phyloP scores from a whole-genome alignment of 2,797 vertebrate genomes.

The Hybognathus amarus region DNA sequence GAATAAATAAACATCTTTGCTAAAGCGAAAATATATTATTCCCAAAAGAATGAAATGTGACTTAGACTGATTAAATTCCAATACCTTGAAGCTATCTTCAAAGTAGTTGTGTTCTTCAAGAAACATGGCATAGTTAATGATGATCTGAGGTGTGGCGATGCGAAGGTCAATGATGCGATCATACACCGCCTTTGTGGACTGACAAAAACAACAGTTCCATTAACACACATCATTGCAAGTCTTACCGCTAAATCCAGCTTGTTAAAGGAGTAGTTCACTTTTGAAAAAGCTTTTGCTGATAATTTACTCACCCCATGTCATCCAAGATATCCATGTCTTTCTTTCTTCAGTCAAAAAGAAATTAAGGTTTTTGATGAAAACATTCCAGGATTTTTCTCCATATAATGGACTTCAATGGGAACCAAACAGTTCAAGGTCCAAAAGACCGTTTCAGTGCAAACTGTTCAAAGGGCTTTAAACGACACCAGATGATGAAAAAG shows the following conservation, averaged over 20 bases:
- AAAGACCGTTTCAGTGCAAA: too few species aligned
- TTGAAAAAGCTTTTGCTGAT: too few species aligned
- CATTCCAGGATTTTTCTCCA: too few species aligned
- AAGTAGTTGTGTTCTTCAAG: constrained; percentile 95
- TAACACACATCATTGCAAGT: not conserved
- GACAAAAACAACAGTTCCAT: constrained; percentile 28
- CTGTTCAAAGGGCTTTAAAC: too few species aligned
- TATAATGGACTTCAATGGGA: too few species aligned
- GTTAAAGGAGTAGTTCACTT: too few species aligned
- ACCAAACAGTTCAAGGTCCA: too few species aligned
- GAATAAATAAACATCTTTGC: not conserved
- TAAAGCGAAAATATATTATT: not conserved
- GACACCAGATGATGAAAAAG: too few species aligned
- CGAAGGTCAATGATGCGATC: constrained; percentile 95
- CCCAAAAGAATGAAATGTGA: not conserved
- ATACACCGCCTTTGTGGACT: constrained; percentile 95
- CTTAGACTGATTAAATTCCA: not conserved
- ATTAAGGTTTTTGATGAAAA: too few species aligned
- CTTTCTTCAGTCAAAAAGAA: too few species aligned
- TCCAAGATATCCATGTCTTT: too few species aligned
- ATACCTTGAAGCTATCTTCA: constrained; percentile 95
- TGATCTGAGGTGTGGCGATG: constrained; percentile 93
- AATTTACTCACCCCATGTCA: too few species aligned
- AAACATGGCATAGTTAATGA: constrained; percentile 96
- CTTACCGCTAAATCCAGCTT: not conserved